Percentiles rank a stretch among this genome's conserved stretches.
Evolutionary conservation across 2,113 vertebrate species (phyloP).

Genomic region (Bujurquina vittata): DNA sequence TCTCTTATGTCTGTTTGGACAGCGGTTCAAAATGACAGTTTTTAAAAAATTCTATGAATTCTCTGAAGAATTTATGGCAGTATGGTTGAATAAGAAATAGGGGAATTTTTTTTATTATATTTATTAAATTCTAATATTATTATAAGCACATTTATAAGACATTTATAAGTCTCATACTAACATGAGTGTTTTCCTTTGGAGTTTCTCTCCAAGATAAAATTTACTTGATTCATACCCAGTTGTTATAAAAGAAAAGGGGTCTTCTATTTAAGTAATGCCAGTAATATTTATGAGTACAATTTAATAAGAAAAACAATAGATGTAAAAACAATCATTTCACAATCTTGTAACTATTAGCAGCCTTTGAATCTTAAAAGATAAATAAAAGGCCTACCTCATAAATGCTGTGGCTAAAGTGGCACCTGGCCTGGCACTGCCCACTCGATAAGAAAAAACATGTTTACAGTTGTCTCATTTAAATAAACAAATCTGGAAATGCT

Average conservation of each 20-base stretch:
- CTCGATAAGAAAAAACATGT: not conserved
- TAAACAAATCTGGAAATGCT: not conserved
- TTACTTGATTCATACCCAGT: not conserved
- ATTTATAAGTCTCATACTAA: not conserved
- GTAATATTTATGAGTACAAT: fast-evolving
- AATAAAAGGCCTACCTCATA: not conserved
- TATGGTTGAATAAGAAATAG: not conserved
- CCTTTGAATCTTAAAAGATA: not conserved
- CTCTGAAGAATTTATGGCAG: not conserved
- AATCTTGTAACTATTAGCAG: not conserved
- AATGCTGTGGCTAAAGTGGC: not conserved
- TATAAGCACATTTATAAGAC: not conserved
- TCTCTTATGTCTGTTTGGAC: not conserved
- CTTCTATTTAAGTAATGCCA: not conserved
- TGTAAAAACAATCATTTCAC: not conserved
- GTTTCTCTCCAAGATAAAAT: not conserved
- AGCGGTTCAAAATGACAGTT: not conserved
- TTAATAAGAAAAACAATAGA: not conserved
- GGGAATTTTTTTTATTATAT: no score
- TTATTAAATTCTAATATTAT: no score
- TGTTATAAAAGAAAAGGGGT: not conserved
- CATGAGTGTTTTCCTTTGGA: not conserved
- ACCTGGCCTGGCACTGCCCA: not conserved
- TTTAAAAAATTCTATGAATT: not conserved
- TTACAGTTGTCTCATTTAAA: not conserved